Conservation (phyloP, 1,140 invertebrate species). For the Probaryconus sp. region DNA sequence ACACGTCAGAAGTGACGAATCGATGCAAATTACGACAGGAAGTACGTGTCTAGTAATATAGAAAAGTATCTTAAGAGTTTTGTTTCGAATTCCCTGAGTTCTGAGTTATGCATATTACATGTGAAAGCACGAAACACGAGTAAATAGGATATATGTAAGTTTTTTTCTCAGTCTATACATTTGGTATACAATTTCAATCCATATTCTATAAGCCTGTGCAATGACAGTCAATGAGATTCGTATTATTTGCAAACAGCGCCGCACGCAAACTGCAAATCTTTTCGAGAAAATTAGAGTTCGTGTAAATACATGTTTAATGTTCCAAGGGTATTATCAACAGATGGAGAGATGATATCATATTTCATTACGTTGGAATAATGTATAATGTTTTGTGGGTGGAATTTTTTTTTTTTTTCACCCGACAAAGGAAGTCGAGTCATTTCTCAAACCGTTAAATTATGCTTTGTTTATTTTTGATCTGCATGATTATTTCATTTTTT, state of each 20-base stretch:
- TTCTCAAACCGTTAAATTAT: too few relatives aligned
- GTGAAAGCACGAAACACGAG: constrained; percentile 27
- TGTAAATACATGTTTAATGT: too few relatives aligned
- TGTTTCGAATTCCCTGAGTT: constrained; percentile 26
- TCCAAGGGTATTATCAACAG: too few relatives aligned
- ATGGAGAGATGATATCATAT: too few relatives aligned
- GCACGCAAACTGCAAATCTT: constrained; percentile 3
- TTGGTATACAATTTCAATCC: constrained; percentile 24
- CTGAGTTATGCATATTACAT: constrained; percentile 42
- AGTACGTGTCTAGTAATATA: constrained; percentile 32
- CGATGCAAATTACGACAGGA: constrained; percentile 42
- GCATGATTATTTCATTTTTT: too few relatives aligned
- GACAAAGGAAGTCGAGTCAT: too few relatives aligned
- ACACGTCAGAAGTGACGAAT: constrained; percentile 24
- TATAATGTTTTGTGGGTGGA: too few relatives aligned
- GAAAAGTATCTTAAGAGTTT: constrained; percentile 45
- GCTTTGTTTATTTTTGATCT: too few relatives aligned
- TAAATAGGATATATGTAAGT: constrained; percentile 41
- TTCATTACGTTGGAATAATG: too few relatives aligned
- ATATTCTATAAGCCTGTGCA: constrained; percentile 16
- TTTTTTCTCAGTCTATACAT: constrained; percentile 21
- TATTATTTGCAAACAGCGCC: constrained; percentile 7
- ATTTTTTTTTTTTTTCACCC: too few relatives aligned
- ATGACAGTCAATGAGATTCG: constrained; percentile 22
- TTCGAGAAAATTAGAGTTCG: not conserved